A percentile compares a stretch with the other conserved stretches of the same genome.
phyloP scores from a whole-genome alignment of 2,113 vertebrate genomes.

The Corythaeola cristata region DNA sequence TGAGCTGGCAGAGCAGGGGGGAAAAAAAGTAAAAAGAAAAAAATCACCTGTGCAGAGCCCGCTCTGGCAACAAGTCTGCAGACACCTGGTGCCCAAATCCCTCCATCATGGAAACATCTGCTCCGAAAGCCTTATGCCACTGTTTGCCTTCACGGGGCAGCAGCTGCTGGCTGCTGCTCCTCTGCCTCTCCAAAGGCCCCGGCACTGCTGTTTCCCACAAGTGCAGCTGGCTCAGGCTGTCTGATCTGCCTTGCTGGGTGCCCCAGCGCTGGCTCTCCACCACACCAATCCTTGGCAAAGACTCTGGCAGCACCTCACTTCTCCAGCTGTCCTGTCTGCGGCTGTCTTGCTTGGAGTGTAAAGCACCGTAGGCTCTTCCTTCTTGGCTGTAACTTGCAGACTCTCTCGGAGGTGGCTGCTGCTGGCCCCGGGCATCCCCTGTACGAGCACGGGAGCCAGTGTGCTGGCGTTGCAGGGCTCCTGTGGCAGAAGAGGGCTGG shows the following conservation, averaged over 20 bases:
- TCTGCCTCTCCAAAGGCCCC: not conserved
- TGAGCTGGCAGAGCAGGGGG: not conserved
- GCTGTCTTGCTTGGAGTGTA: not conserved
- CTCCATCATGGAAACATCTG: not conserved
- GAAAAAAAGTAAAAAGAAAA: not conserved
- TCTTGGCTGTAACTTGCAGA: not conserved
- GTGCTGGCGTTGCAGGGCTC: not conserved
- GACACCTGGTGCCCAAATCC: not conserved
- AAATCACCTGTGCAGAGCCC: slow-evolving; percentile 51
- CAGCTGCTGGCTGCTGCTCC: not conserved
- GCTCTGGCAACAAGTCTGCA: not conserved
- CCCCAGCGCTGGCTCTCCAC: not conserved
- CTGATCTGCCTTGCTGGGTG: not conserved
- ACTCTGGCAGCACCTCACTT: not conserved
- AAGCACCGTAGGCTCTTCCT: not conserved
- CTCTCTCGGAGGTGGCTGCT: not conserved
- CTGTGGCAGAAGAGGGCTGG: not conserved
- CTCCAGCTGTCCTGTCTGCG: not conserved
- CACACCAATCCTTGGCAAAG: not conserved
- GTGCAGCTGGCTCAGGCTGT: not conserved
- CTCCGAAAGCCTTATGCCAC: not conserved
- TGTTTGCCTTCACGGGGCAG: not conserved
- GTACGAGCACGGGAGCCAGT: not conserved
- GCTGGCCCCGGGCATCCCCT: not conserved
- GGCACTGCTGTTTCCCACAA: not conserved